Evolutionary conservation across 2,113 vertebrate species (phyloP).

Genomic region (Cyprinodon tularosa): DNA sequence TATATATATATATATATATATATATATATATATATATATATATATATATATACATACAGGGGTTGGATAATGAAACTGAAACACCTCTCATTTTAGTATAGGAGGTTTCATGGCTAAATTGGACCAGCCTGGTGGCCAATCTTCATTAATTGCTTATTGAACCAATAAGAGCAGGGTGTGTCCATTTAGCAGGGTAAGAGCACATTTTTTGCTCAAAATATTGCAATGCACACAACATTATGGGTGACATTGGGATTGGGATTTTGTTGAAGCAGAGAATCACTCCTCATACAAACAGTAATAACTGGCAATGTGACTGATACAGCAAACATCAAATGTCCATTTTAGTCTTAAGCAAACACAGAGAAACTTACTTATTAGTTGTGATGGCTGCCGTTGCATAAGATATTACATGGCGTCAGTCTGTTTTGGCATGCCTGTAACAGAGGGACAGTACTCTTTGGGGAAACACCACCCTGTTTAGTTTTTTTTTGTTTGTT

Average conservation of each 20-base stretch:
- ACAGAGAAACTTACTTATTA: slow-evolving; percentile 55
- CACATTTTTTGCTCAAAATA: too few species aligned
- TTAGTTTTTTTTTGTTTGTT: slow-evolving; percentile 52
- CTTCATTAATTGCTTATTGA: too few species aligned
- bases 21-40: too few species aligned
- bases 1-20: too few species aligned
- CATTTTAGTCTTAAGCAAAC: slow-evolving; percentile 52
- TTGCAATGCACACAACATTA: too few species aligned
- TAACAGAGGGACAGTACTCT: slow-evolving; percentile 13
- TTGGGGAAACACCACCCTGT: slow-evolving; percentile 9
- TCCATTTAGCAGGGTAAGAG: too few species aligned
- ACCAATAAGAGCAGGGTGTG: too few species aligned
- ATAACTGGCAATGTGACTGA: slow-evolving; percentile 43
- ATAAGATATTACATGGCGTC: slow-evolving; percentile 18
- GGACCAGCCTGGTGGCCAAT: too few species aligned
- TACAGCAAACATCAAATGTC: slow-evolving; percentile 37
- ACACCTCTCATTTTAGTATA: too few species aligned
- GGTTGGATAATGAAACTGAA: too few species aligned
- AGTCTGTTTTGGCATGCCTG: slow-evolving; percentile 31
- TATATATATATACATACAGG: too few species aligned
- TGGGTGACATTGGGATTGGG: background rate
- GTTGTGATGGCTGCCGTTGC: slow-evolving; percentile 45
- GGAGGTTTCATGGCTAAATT: too few species aligned
- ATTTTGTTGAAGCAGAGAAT: slow-evolving; percentile 37
- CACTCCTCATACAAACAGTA: slow-evolving; percentile 46